Percentiles rank a stretch among this genome's conserved stretches.
Conservation (phyloP, 2,113 vertebrate genomes). For the Phalacrocorax brasilianus region DNA sequence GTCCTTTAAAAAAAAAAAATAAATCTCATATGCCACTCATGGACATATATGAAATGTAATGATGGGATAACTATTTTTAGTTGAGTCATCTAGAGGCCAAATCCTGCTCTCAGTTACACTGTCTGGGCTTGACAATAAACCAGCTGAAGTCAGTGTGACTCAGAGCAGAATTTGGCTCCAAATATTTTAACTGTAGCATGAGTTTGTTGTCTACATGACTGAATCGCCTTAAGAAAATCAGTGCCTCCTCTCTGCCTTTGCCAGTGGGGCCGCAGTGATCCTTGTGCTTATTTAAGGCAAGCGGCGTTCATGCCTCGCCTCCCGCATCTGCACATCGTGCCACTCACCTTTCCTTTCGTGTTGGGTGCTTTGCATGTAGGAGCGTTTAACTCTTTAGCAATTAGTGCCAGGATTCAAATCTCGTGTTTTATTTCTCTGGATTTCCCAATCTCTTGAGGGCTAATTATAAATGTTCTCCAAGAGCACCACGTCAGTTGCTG, state of each 20-base stretch:
- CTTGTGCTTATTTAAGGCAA: neutral
- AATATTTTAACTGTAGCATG: neutral
- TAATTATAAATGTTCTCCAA: conserved; percentile 29
- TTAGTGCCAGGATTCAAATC: neutral
- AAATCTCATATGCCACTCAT: accelerated
- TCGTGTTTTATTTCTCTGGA: neutral
- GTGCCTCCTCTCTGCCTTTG: conserved; percentile 50
- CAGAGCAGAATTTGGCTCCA: conserved; percentile 14
- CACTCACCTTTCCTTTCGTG: neutral
- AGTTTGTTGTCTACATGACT: conserved; percentile 47
- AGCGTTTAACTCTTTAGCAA: conserved; percentile 43
- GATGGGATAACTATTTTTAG: neutral
- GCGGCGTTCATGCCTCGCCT: neutral
- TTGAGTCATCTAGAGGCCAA: neutral
- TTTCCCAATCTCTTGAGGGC: conserved; percentile 42
- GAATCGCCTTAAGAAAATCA: conserved; percentile 11
- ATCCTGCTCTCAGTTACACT: neutral
- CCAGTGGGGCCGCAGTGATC: neutral
- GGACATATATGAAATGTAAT: accelerated
- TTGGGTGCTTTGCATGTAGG: neutral
- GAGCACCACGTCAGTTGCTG: neutral
- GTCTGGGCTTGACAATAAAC: neutral
- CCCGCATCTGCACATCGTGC: neutral
- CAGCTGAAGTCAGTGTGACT: neutral
- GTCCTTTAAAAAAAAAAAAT: neutral